Evolutionary conservation across 2,797 vertebrate species (phyloP), one percentile per base, ranked within the genome.

Genomic region (Onychomys torridus): DNA sequence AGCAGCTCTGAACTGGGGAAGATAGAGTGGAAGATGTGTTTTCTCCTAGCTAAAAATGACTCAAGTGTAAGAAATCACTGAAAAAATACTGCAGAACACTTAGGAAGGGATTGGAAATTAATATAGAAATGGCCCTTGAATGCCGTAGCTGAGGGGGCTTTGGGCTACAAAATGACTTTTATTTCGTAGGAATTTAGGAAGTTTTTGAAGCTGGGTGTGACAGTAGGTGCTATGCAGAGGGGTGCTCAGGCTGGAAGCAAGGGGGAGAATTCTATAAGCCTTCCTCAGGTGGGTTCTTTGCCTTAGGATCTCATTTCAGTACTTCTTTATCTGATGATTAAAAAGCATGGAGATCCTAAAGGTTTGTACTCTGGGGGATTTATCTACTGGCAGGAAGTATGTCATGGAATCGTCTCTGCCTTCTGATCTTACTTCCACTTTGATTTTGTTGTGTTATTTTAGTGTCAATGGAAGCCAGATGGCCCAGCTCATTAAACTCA

Each of bases 281-380:
- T 11, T 78, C 17, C 69, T 81, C 1, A 1, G 7, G 19, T 52
- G 2, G 4, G 16, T 19, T 49, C 27, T 69, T 9, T 34, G 17
- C 40, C 49, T n/a, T 37, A 89, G 57, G 27, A 73, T 57, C 91
- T 71, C 57, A 1, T 85, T n/a, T 49, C 12, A 69, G 11, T 55
- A 12, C 89, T 89, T 89, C 37, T 85, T 96, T 84, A 81, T 27
- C 52, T 73, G 65, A 90, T 16, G 69, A 78, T 87, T 78, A 2
- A 32, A 91, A 84, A 63, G 25, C 27, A 89, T 0, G 1, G 40
- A 61, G n/a, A 25, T 89, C 52, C 76, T 77, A 57, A 93, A 81
- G 43, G 2, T 55, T 94, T 89, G 11, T 61, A 32, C 13, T 46
- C 9, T 27, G n/a, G 82, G 25, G 32, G 40, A n/a, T 82, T 90